Base-by-base conservation (phyloP, 2,113 vertebrate species). In the human region DNA sequence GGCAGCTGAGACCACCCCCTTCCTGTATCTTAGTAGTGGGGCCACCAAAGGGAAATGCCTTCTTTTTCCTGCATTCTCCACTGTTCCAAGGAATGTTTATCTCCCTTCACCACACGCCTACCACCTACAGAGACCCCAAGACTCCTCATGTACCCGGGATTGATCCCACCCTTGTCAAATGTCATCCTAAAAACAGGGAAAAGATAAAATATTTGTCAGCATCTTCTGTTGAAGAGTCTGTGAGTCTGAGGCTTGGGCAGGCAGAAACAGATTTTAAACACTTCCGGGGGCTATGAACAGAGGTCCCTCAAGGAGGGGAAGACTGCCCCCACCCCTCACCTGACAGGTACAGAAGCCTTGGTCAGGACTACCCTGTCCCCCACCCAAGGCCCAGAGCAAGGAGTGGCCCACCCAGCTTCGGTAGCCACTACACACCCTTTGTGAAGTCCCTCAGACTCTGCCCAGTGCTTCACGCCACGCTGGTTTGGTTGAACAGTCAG, bases 111-210 rank as follows among this genome's bases (percentile, higher is more conserved):
- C 70, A 59, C 4, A 16, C 0, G 1, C 22, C 30, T 4, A 4
- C 9, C 70, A 57, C 55, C 84, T 73, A 9, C 85, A 35, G 38
- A 84, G 40, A 18, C 73, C 16, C 22, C n/a, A 3, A 43, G 90
- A 75, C 14, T 16, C 35, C 57, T 75, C 30, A 30, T 50, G 0
- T 38, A 30, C 12, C 61, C 0, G 82, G 79, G 0, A 0, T 73
- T 30, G 93, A n/a, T 40, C 59, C 22, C 88, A 87, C 22, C 7
- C 43, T 75, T 90, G 52, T 45, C 81, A 52, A 94, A 81, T 94
- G 90, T 96, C 90, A 45, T 86, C 82, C 97, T 98, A 95, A 98
- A 97, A 96, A 97, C 94, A 98, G 97, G 57, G 66, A 94, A 90
- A 61, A 70, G 52, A 45, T 72, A 0, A 92, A 75, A 57, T 38